Evolutionary conservation across 2,888 invertebrate genomes (phyloP).

Genomic region (Pachymerium ferrugineum): DNA sequence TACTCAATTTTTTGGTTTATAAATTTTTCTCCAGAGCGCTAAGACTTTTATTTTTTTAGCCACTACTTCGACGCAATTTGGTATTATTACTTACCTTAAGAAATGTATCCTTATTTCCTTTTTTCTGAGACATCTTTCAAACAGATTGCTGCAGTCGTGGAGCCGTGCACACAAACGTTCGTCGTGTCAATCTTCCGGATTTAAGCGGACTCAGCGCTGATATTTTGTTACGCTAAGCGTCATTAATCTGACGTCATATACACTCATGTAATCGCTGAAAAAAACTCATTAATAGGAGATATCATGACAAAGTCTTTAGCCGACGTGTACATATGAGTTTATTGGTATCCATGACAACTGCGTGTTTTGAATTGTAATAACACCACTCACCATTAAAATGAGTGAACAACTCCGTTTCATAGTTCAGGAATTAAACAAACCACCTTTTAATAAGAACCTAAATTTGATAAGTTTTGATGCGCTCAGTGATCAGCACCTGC

Average conservation of each 20-base stretch:
- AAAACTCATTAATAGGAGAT: not conserved
- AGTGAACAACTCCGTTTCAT: conserved; percentile 51
- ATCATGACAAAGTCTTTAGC: not conserved
- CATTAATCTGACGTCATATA: too few relatives aligned
- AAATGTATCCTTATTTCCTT: not conserved
- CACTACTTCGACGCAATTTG: not conserved
- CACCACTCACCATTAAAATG: conserved; percentile 41
- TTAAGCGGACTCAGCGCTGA: not conserved
- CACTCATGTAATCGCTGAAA: not conserved
- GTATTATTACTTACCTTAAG: not conserved
- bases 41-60: too few relatives aligned
- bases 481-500: conserved; percentile 64
- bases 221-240: too few relatives aligned
- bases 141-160: not conserved
- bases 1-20: not conserved
- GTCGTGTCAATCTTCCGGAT: not conserved
- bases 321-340: not conserved
- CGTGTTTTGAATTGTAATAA: not conserved
- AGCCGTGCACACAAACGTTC: too few relatives aligned
- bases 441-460: conserved; percentile 64
- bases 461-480: conserved; percentile 82
- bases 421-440: conserved; percentile 66
- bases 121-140: not conserved
- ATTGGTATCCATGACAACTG: not conserved
- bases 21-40: not conserved